Conservation (phyloP, 2,797 vertebrate species). For the Steatocranus sp. region DNA sequence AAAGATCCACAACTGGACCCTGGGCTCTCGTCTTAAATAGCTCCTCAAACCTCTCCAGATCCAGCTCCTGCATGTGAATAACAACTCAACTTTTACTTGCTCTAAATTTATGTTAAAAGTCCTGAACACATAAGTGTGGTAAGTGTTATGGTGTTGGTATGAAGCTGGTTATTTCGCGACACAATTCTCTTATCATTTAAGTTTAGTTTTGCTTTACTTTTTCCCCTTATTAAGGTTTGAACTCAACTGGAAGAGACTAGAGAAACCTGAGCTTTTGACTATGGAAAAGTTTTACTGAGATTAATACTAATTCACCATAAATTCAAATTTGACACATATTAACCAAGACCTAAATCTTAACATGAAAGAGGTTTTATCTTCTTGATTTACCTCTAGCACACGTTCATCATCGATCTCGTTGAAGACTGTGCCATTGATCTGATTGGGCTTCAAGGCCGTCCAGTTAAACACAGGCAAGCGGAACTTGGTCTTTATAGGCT, state of each 20-base stretch:
- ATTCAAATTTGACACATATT: not conserved
- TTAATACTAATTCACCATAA: not conserved
- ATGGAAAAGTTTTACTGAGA: rapidly evolving
- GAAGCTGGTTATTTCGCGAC: not conserved
- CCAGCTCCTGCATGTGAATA: conserved; percentile 80
- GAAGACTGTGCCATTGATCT: conserved; percentile 97
- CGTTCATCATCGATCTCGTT: conserved; percentile 95
- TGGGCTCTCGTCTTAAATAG: conserved; percentile 97
- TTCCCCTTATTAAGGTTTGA: not conserved
- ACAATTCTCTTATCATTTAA: rapidly evolving
- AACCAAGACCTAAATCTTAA: not conserved
- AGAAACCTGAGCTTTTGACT: not conserved
- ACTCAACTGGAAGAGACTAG: not conserved
- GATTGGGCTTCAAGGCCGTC: conserved; percentile 96
- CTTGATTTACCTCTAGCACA: conserved; percentile 85
- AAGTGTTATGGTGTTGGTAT: not conserved
- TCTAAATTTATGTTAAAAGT: not conserved
- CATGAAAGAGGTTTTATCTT: not conserved
- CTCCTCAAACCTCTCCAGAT: conserved; percentile 93
- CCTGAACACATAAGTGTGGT: not conserved
- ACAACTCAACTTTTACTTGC: not conserved
- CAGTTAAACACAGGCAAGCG: conserved; percentile 96
- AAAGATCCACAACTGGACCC: conserved; percentile 85
- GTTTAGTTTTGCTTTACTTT: not conserved
- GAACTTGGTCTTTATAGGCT: conserved; percentile 98